Base-by-base conservation (phyloP, 2,888 invertebrate genomes). In the Alloplasta piceator region DNA sequence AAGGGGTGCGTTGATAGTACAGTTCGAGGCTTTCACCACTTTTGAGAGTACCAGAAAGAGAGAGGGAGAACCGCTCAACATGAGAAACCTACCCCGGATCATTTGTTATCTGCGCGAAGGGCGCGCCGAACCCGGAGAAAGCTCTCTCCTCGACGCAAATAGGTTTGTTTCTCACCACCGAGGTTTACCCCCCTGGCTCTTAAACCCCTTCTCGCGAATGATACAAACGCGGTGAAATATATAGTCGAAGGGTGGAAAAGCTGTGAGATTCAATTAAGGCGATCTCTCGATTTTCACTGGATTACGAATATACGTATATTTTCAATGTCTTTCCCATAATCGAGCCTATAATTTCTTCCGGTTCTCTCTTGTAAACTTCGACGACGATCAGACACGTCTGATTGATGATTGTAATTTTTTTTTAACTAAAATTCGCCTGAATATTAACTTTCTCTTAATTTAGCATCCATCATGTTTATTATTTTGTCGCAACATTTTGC, bases 41-140 rank as follows among this genome's bases (percentile, higher is more conserved):
- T 84, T 83, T 82, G 56, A 71, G 46, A 73, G 39, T 61, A 41
- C 36, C 16, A 58, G 48, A 46, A 16, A 67, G 68, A 66, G 67
- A 80, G 76, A 68, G 58, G 60, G 80, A 77, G 85, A 83, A 85
- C 83, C 85, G 83, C 85, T 84, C 85, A 12, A 61, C 10, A 48
- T 83, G 87, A 88, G 87, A 88, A 88, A 88, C 86, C 86, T 36
- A 74, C 39, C 39, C 52, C 58, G 63, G 82, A 78, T 82, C 82
- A 82, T 82, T 82, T 82, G 82, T 82, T 90, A 89, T 90, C 90
- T 89, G 86, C 88, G 87, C 84, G 89, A 89, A 75, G 89, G 85
- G 87, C 75, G 26, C 26, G 26, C 1, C 26, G 71, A 61, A 56
- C 56, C 71, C 50, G 78, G 78, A 68, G 71, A 82, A 82, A 90